A percentile compares a stretch with the other conserved stretches of the same genome.
phyloP scores from a whole-genome alignment of 2,888 invertebrate species.

The Synanthedon myopaeformis region DNA sequence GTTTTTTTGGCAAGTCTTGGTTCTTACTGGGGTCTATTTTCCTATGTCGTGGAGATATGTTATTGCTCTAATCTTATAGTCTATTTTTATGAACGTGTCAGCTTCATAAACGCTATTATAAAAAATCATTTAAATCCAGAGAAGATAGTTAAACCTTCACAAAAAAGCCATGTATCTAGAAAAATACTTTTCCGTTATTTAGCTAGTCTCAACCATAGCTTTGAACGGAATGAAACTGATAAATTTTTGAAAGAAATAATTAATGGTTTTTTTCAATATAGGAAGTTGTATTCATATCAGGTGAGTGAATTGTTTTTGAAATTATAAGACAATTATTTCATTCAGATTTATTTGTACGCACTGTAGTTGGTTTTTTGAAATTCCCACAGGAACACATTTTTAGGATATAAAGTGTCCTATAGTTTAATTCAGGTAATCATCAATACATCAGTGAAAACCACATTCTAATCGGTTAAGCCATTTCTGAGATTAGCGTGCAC shows the following conservation, averaged over 20 bases:
- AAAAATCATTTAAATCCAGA: not conserved
- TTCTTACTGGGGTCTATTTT: not conserved
- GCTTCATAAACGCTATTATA: not conserved
- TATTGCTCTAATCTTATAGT: not conserved
- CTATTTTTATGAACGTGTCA: not conserved
- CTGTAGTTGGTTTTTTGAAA: no score
- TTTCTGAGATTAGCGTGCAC: no score
- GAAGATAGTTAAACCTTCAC: not conserved
- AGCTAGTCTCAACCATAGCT: not conserved
- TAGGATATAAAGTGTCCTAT: no score
- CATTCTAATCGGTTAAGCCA: no score
- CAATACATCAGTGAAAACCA: no score
- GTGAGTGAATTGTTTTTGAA: conserved; percentile 6
- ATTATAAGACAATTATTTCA: no score
- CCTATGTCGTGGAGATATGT: not conserved
- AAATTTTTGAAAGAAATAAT: conserved; percentile 19
- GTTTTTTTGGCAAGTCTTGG: not conserved
- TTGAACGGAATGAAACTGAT: conserved; percentile 12
- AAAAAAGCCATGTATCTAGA: not conserved
- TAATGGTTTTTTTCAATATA: conserved; percentile 14
- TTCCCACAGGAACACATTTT: not conserved
- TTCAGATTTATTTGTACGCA: no score
- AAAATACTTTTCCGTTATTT: not conserved
- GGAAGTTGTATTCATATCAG: conserved; percentile 16
- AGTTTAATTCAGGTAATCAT: no score